phyloP scores from a whole-genome alignment of 2,888 invertebrate species.

The Therioaphis trifolii region DNA sequence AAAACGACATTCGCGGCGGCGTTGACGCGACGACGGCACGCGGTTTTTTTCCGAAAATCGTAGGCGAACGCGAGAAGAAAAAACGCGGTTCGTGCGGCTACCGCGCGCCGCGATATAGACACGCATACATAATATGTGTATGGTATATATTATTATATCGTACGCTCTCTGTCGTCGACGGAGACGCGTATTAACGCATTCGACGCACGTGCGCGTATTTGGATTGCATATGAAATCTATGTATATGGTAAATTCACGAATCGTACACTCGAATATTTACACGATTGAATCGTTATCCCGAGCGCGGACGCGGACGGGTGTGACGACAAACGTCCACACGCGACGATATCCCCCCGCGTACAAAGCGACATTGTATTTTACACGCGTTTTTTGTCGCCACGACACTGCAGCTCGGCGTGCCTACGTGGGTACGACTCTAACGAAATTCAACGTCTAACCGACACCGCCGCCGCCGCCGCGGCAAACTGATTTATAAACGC shows the following conservation, averaged over 20 bases:
- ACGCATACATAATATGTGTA: neutral
- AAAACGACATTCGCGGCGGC: neutral
- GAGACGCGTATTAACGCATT: slow-evolving; percentile 31
- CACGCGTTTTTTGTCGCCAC: slow-evolving; percentile 12
- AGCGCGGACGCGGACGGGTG: slow-evolving; percentile 12
- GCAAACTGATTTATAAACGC: no score
- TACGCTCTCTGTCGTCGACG: neutral
- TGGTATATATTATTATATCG: no score
- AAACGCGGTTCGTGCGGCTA: neutral
- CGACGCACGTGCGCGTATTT: slow-evolving; percentile 52
- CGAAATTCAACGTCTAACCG: slow-evolving; percentile 22
- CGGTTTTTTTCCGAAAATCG: neutral
- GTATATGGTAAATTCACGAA: slow-evolving; percentile 44
- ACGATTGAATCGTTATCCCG: slow-evolving; percentile 57
- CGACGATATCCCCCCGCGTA: no score
- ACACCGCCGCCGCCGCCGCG: no score
- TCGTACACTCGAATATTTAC: slow-evolving; percentile 41
- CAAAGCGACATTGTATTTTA: slow-evolving; percentile 27
- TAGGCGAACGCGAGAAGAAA: neutral
- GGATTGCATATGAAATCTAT: slow-evolving; percentile 52
- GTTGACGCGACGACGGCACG: no score
- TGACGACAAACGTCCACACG: neutral
- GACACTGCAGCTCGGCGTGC: neutral
- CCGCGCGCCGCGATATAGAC: neutral
- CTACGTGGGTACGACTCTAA: no score